Base-by-base conservation (phyloP, 2,113 vertebrate species). In the Fregata magnificens region DNA sequence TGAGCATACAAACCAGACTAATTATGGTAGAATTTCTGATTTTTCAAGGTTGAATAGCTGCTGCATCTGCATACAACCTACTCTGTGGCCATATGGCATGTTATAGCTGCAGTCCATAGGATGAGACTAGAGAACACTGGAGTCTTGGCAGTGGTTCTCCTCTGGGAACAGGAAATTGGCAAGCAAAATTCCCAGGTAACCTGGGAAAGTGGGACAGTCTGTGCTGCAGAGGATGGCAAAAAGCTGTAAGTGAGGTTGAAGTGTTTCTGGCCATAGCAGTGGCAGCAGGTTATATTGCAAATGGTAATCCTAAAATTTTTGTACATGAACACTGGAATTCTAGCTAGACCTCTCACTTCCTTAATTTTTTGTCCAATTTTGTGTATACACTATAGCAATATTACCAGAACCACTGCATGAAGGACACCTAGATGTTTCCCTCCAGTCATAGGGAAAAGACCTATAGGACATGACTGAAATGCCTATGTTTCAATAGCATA, bases 401-500 rank as follows among this genome's bases (percentile, higher is more conserved):
- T 59, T 20, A 6, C 15, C 34, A 81, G 69, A 84, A n/a, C 26
- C 19, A 17, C 17, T 69, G 34, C 20, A 0, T 44, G 69, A 58
- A 59, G 63, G 63, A 61, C 32, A 20, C 3, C 15, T 25, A 24
- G 36, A 5, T 34, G 69, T 67, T 76, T 55, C 38, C 18, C 56
- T 53, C 1, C 20, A 6, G 34, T 44, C 25, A 5, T 34, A 53
- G 45, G 63, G 59, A 45, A 55, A 29, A 22, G 53, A 16, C 38
- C 50, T 78, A 1, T 13, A 13, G 65, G 70, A 21, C 13, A 1
- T 9, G 58, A 11, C 58, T 32, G 52, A 28, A 26, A 11, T 11
- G 42, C n/a, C 3, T 4, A 0, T 7, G 1, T 19, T 61, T 65
- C 55, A 52, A 29, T 13, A 42, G 49, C 16, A 8, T 14, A 7